These are phyloP conservation scores for Nomada ferruginata DNA, from an alignment of 2,888 invertebrate genomes.

Conservation along the genomic window DNA sequence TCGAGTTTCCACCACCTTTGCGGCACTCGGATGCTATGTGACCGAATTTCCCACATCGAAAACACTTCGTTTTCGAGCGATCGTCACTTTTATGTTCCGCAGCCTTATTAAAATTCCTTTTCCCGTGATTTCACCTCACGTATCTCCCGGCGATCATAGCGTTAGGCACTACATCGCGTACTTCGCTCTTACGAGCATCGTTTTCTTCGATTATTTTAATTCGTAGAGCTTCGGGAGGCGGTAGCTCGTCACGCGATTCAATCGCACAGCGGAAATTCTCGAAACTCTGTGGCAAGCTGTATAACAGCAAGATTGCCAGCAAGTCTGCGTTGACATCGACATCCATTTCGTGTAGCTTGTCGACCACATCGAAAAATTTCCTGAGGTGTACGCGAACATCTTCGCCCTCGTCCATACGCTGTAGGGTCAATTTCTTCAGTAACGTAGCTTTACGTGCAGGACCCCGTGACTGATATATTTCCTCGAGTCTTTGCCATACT, in stretches of 20 bases:
- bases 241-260: slow-evolving; percentile 30
- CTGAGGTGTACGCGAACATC: slow-evolving; percentile 77
- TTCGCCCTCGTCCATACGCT: slow-evolving; percentile 75
- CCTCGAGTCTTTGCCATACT: slow-evolving; percentile 79
- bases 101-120: too few species aligned
- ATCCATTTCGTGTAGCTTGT: slow-evolving; percentile 69
- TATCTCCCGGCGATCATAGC: neutral
- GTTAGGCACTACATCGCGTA: neutral
- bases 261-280: slow-evolving; percentile 15
- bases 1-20: too few species aligned
- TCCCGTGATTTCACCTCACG: too few species aligned
- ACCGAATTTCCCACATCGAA: too few species aligned
- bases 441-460: slow-evolving; percentile 82
- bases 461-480: slow-evolving; percentile 79
- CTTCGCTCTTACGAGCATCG: neutral
- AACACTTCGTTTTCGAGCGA: too few species aligned
- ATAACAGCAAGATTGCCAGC: too few species aligned
- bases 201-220: slow-evolving; percentile 32
- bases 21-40: too few species aligned
- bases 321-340: neutral
- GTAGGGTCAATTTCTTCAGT: slow-evolving; percentile 78
- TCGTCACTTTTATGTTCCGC: too few species aligned
- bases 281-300: too few species aligned
- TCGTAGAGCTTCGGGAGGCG: slow-evolving; percentile 23
- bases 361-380: slow-evolving; percentile 62